Percentiles rank a stretch among this genome's conserved stretches.
phyloP scores from a whole-genome alignment of 2,113 vertebrate genomes.

The Microtus oregoni region DNA sequence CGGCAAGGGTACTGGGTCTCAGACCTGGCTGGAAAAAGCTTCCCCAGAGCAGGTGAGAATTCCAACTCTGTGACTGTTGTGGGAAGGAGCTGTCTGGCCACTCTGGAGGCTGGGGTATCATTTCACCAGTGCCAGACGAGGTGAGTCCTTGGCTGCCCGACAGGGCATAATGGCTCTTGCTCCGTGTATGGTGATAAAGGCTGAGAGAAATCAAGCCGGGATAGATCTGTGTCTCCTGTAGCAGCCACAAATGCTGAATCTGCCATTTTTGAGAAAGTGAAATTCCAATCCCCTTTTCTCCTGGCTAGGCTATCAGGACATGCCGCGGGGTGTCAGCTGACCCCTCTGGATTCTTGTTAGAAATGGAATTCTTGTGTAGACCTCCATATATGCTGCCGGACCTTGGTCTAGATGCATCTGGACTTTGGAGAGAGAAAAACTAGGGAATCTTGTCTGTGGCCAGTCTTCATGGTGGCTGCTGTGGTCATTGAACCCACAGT shows the following conservation, averaged over 20 bases:
- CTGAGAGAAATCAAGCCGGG: conserved; percentile 66
- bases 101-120: conserved; percentile 50
- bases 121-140: conserved; percentile 64
- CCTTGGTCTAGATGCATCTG: background rate
- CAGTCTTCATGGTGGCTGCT: background rate
- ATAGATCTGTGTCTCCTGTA: conserved; percentile 71
- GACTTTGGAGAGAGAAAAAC: background rate
- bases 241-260: conserved; percentile 79
- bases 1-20: background rate
- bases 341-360: background rate
- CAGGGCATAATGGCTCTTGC: conserved; percentile 68
- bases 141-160: conserved; percentile 66
- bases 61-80: background rate
- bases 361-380: background rate
- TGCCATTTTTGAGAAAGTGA: conserved; percentile 80
- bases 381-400: accelerated
- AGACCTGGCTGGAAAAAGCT: background rate
- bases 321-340: background rate
- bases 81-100: conserved; percentile 43
- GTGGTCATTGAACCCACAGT: background rate
- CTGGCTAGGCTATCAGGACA: background rate
- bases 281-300: conserved; percentile 55
- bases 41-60: background rate
- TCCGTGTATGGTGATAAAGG: conserved; percentile 67
- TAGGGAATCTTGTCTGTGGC: background rate